Percentiles rank a stretch among this genome's conserved stretches.
These are phyloP conservation scores for Lasiurus cinereus DNA, from an alignment of 2,113 vertebrate genomes.

Conservation along the genomic window DNA sequence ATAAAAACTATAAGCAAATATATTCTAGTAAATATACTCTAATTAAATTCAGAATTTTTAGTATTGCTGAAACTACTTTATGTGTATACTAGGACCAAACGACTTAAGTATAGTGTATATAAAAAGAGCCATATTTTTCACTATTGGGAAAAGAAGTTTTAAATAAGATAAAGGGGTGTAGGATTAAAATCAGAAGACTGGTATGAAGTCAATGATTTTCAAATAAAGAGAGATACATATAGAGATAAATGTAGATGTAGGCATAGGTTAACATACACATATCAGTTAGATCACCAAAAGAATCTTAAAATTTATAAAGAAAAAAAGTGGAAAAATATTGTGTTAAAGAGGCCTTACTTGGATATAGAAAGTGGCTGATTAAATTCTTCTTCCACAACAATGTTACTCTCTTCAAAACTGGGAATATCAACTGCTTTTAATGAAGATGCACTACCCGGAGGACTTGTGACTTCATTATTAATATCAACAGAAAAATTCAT, in stretches of 20 bases:
- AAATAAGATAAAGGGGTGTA: background rate
- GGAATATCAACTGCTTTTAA: constrained; percentile 89
- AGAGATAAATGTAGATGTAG: background rate
- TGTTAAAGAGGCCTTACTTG: constrained; percentile 82
- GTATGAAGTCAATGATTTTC: background rate
- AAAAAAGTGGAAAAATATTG: background rate
- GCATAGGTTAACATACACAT: background rate
- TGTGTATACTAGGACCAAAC: background rate
- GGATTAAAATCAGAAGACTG: background rate
- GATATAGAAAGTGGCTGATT: constrained; percentile 71
- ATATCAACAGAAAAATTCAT: constrained; percentile 87
- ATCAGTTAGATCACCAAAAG: constrained; percentile 28
- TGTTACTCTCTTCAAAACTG: constrained; percentile 88
- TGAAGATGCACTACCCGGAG: constrained; percentile 86
- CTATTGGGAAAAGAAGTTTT: background rate
- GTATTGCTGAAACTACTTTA: background rate
- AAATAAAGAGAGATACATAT: background rate
- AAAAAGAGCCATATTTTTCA: background rate
- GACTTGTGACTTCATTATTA: constrained; percentile 85
- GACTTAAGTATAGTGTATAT: background rate
- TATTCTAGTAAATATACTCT: background rate
- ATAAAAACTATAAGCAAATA: background rate
- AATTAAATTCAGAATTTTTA: background rate
- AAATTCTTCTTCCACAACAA: constrained; percentile 83
- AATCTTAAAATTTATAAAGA: constrained; percentile 6